These are phyloP conservation scores for Natrix natrix DNA, from an alignment of 2,797 vertebrate genomes.

Conservation along the genomic window DNA sequence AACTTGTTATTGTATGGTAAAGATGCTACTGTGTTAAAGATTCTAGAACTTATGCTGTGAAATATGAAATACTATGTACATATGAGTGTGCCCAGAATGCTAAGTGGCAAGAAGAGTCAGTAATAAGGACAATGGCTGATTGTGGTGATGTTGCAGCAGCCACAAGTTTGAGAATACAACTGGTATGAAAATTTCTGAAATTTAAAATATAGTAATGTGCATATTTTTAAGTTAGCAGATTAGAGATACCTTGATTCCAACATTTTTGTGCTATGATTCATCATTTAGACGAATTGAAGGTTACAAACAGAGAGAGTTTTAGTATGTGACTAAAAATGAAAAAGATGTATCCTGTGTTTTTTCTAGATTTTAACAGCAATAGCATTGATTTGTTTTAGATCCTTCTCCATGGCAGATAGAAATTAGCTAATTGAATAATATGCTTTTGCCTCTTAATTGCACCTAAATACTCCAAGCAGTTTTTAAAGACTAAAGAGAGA, in stretches of 20 bases:
- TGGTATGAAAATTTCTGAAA: not conserved
- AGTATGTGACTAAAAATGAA: slow-evolving; percentile 42
- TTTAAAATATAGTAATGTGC: not conserved
- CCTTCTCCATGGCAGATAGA: slow-evolving; percentile 36
- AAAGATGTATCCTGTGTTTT: slow-evolving; percentile 21
- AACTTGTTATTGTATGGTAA: not conserved
- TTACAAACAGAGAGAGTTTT: not conserved
- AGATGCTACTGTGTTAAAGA: not conserved
- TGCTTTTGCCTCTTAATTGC: slow-evolving; percentile 35
- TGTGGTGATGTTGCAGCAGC: not conserved
- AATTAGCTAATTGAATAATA: slow-evolving; percentile 36
- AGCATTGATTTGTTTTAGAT: slow-evolving; percentile 23
- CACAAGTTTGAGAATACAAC: not conserved
- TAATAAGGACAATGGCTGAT: not conserved
- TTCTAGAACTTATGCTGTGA: not conserved
- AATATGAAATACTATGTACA: not conserved
- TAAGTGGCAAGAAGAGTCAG: not conserved
- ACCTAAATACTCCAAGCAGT: slow-evolving; percentile 1
- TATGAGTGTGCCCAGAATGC: not conserved
- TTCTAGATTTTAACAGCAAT: not conserved
- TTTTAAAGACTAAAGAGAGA: slow-evolving; percentile 17
- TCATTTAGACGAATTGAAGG: not conserved
- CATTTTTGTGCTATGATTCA: not conserved
- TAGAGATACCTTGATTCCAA: not conserved
- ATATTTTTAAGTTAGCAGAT: not conserved